Conservation (phyloP, 2,888 invertebrate species). For the Drepana falcataria region DNA sequence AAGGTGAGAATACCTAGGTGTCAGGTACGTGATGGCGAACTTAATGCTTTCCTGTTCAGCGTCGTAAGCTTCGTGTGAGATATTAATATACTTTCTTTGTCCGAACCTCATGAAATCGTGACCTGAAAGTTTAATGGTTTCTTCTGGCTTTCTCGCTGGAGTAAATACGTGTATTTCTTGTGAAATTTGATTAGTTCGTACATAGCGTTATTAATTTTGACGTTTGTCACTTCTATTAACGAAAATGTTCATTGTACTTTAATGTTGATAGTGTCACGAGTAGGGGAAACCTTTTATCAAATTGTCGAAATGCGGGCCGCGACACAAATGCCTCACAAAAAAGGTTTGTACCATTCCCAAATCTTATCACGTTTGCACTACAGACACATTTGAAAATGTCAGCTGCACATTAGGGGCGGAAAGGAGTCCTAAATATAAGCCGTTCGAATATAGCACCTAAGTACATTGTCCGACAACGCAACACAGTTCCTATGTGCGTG, state of each 20-base stretch:
- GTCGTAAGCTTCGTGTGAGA: not conserved
- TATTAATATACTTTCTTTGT: not conserved
- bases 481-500: slow-evolving; percentile 10
- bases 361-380: slow-evolving; percentile 28
- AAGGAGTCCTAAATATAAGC: slow-evolving; percentile 3
- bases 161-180: not conserved
- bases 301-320: slow-evolving; percentile 1
- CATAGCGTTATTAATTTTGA: too few relatives aligned
- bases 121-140: not conserved
- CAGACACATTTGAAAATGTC: slow-evolving; percentile 36
- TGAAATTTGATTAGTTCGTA: too few relatives aligned
- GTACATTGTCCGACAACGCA: slow-evolving; percentile 2
- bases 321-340: slow-evolving; percentile 12
- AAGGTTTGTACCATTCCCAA: slow-evolving; percentile 13
- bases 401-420: slow-evolving; percentile 23
- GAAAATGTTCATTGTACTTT: not conserved
- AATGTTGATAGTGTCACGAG: not conserved
- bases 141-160: not conserved
- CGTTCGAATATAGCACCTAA: slow-evolving; percentile 6
- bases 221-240: too few relatives aligned
- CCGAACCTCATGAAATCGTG: not conserved
- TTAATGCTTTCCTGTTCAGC: not conserved
- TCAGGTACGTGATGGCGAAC: slow-evolving; percentile 1
- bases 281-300: not conserved
- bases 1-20: slow-evolving; percentile 8